Evolutionary conservation across 2,888 invertebrate genomes (phyloP).

Genomic region (Unio pictorum): DNA sequence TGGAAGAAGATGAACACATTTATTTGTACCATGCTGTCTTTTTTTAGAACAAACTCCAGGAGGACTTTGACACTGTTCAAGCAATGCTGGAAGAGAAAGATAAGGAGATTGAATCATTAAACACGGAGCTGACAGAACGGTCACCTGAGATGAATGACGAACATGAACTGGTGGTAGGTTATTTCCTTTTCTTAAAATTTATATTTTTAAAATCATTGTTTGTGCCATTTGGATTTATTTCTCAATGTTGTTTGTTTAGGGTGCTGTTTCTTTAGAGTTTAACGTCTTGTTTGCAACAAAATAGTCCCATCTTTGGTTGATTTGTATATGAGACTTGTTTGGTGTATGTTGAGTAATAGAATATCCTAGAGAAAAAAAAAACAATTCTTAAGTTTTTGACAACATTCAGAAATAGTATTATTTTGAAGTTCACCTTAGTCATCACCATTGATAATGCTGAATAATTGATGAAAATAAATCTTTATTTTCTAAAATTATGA

Average conservation of each 20-base stretch:
- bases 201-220: background rate
- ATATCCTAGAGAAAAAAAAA: too few species aligned
- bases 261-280: background rate
- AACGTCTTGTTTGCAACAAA: background rate
- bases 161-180: constrained; percentile 32
- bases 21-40: background rate
- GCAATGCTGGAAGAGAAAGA: constrained; percentile 69
- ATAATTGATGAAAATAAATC: too few species aligned
- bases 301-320: too few species aligned
- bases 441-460: too few species aligned
- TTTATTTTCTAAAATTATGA: too few species aligned
- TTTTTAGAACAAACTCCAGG: constrained; percentile 66
- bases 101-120: constrained; percentile 64
- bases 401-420: too few species aligned
- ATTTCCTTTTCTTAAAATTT: background rate
- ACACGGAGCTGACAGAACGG: constrained; percentile 60
- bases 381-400: too few species aligned
- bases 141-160: constrained; percentile 23
- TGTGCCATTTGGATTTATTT: background rate
- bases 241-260: background rate
- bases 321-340: too few species aligned
- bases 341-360: too few species aligned
- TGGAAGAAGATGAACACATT: too few species aligned
- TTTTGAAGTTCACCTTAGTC: too few species aligned
- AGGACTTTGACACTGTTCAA: constrained; percentile 71